These are phyloP conservation scores for Ophthalmolycus amberensis DNA, from an alignment of 2,113 vertebrate species.

Conservation along the genomic window DNA sequence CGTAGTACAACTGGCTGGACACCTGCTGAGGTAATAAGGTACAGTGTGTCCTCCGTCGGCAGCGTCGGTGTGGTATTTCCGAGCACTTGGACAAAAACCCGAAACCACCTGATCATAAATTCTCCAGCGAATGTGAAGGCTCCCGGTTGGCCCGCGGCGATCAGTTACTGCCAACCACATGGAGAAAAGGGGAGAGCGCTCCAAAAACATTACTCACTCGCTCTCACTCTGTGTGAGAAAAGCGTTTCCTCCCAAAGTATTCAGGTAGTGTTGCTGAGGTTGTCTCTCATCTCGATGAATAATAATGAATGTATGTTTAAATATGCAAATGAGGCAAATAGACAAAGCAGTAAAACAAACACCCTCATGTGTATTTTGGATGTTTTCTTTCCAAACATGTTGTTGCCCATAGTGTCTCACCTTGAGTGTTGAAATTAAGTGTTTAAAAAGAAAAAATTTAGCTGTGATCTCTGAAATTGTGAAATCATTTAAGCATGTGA, in stretches of 20 bases:
- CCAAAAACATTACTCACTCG: constrained; percentile 49
- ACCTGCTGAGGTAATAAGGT: constrained; percentile 76
- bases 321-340: not conserved
- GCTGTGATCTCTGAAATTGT: not conserved
- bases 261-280: constrained; percentile 12
- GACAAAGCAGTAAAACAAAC: not conserved
- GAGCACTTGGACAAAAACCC: constrained; percentile 61
- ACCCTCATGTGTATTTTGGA: not conserved
- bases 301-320: not conserved
- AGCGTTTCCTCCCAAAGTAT: constrained; percentile 13
- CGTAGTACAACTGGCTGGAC: constrained; percentile 35
- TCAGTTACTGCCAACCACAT: constrained; percentile 66
- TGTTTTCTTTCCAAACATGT: not conserved
- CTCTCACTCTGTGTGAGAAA: constrained; percentile 48
- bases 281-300: not conserved
- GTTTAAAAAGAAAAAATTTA: not conserved
- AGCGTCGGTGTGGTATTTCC: constrained; percentile 67
- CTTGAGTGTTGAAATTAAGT: not conserved
- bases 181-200: constrained; percentile 46
- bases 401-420: not conserved
- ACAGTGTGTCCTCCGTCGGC: constrained; percentile 63
- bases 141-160: constrained; percentile 53
- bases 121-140: constrained; percentile 59
- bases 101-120: constrained; percentile 76
- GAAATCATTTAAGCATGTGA: not conserved